Evolutionary conservation across 2,113 vertebrate genomes (phyloP), one percentile per base, ranked within the genome.

Genomic region (Brachypteracias leptosomus): DNA sequence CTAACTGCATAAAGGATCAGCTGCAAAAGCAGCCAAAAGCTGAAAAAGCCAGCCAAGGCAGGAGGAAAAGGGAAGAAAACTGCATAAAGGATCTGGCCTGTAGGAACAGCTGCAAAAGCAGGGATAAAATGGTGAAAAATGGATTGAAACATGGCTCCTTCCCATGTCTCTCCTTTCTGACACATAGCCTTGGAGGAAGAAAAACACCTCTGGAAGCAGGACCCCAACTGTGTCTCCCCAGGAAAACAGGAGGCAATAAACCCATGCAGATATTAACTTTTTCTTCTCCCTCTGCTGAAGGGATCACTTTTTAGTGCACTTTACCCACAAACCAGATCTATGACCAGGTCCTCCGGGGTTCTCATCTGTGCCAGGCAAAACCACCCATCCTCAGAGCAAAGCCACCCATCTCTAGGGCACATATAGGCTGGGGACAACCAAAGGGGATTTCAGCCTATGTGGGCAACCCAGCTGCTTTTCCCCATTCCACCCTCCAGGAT

Each of bases 21-120:
- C 66, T 77, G 79, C 70, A 75, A 82, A 85, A 71, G n/a, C 61
- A 87, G 84, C 38, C 91, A 89, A 67, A 93, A 91, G 74, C 89
- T 55, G 77, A 25, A 49, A 92, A 93, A 94, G 89, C 47, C 84
- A 90, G 83, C 33, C 57, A 63, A 84, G 87, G 86, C 65, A 78
- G 70, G 80, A 95, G 6, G 47, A 49, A 85, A 84, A 93, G 2
- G 0, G 85, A 44, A 92, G 76, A 89, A 95, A 95, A 81, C 10
- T 15, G 12, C 40, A 46, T 35, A 85, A 61, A 58, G 47, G 35
- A 21, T 52, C 7, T 65, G 33, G 42, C 15, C 66, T 75, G 47
- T 26, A 85, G 61, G 24, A 93, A 73, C 31, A 95, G 80, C 61
- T 89, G 89, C 73, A 89, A 72, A 88, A 91, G 24, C 16, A 25